Evolutionary conservation across 1,140 invertebrate genomes (phyloP).

Genomic region (Brachionus angularis): DNA sequence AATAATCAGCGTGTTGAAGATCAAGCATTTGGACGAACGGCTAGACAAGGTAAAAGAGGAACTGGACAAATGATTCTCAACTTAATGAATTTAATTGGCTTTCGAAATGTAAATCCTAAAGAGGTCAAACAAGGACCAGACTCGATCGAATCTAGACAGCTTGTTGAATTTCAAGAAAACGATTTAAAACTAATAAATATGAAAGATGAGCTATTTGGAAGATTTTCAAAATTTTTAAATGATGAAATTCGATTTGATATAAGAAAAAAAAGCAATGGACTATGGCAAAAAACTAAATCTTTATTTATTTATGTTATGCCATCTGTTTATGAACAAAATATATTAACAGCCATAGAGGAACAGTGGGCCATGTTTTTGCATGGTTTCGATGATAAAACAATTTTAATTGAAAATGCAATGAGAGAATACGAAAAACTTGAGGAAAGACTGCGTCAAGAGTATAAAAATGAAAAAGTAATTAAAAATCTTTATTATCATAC

Average conservation of each 20-base stretch:
- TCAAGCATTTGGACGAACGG: constrained; percentile 9
- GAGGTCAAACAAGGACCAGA: background rate
- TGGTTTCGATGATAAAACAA: background rate
- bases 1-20: constrained; percentile 32
- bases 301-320: background rate
- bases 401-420: background rate
- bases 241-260: constrained; percentile 3
- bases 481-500: constrained; percentile 13
- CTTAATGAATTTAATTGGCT: no score
- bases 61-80: background rate
- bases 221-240: background rate
- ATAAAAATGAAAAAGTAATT: background rate
- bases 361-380: constrained; percentile 17
- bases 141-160: background rate
- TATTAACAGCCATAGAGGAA: background rate
- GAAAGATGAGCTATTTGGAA: background rate
- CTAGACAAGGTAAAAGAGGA: constrained; percentile 4
- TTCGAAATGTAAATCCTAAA: background rate
- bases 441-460: background rate
- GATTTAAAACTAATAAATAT: background rate
- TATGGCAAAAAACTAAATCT: background rate
- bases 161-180: constrained; percentile 2
- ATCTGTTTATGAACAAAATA: background rate
- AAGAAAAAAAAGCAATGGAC: background rate
- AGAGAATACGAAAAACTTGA: background rate